These are phyloP conservation scores for Emydocephalus ijimae DNA, from an alignment of 2,113 vertebrate genomes.

Conservation along the genomic window DNA sequence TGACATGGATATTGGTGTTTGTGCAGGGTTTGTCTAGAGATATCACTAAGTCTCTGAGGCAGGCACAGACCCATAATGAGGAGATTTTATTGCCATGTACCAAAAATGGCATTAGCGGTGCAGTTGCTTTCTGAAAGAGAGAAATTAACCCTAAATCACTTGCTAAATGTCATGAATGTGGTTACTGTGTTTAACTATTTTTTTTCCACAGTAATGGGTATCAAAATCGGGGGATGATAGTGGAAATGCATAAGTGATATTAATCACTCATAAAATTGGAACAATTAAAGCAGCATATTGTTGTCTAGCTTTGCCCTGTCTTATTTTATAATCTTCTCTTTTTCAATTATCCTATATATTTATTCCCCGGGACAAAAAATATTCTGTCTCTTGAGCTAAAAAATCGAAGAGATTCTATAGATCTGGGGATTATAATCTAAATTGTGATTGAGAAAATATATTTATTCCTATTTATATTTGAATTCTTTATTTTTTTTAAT, in stretches of 20 bases:
- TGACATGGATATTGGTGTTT: background rate
- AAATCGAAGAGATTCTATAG: background rate
- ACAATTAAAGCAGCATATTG: background rate
- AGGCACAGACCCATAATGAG: background rate
- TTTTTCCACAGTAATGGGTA: background rate
- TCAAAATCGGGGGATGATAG: background rate
- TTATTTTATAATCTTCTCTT: background rate
- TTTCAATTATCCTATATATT: background rate
- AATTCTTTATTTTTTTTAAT: background rate
- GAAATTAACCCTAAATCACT: background rate
- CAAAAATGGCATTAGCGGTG: background rate
- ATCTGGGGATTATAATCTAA: background rate
- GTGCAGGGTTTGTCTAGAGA: background rate
- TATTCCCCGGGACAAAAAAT: background rate
- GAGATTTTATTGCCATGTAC: background rate
- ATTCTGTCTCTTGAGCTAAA: background rate
- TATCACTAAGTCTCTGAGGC: background rate
- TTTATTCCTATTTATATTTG: background rate
- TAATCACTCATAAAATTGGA: background rate
- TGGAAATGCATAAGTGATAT: background rate
- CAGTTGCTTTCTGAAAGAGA: background rate
- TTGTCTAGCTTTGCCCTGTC: background rate
- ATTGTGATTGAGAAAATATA: background rate
- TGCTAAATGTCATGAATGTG: background rate
- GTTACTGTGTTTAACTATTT: background rate